Evolutionary conservation across 1,140 invertebrate species (phyloP).

Genomic region (Leptonema lineaticorne): DNA sequence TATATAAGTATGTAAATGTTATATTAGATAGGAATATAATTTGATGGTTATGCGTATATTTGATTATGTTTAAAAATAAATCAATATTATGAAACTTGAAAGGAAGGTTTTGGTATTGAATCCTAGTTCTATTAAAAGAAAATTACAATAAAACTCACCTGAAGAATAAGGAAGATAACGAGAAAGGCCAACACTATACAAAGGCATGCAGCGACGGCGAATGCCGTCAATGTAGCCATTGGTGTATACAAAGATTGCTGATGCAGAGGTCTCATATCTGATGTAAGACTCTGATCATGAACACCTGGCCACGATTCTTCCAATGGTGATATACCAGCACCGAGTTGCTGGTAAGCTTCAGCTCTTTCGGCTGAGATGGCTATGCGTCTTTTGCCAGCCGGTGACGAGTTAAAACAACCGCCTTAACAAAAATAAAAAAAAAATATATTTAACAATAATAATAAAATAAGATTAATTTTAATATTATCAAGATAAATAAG

Average conservation of each 20-base stretch:
- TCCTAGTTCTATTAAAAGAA: no score
- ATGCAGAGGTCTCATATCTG: constrained; percentile 47
- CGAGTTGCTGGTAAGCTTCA: constrained; percentile 50
- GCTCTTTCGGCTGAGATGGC: constrained; percentile 58
- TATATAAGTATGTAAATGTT: not conserved
- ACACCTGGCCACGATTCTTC: constrained; percentile 47
- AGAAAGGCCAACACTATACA: constrained; percentile 66
- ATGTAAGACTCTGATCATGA: constrained; percentile 43
- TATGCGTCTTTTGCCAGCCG: constrained; percentile 73
- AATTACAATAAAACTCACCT: constrained; percentile 54
- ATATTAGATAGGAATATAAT: no score
- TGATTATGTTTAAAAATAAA: no score
- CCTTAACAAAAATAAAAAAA: constrained; percentile 49
- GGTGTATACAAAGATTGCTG: constrained; percentile 47
- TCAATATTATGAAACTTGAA: not conserved
- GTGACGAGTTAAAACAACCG: constrained; percentile 69
- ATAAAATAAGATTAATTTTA: not conserved
- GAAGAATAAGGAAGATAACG: constrained; percentile 66
- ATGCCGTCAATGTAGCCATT: constrained; percentile 62
- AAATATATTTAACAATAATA: not conserved
- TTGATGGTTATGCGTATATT: no score
- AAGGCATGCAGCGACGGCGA: constrained; percentile 66
- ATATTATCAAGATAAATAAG: not conserved
- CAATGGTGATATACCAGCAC: constrained; percentile 47
- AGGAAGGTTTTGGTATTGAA: not conserved